phyloP scores from a whole-genome alignment of 2,888 invertebrate genomes.

The Cremastinae sp. region DNA sequence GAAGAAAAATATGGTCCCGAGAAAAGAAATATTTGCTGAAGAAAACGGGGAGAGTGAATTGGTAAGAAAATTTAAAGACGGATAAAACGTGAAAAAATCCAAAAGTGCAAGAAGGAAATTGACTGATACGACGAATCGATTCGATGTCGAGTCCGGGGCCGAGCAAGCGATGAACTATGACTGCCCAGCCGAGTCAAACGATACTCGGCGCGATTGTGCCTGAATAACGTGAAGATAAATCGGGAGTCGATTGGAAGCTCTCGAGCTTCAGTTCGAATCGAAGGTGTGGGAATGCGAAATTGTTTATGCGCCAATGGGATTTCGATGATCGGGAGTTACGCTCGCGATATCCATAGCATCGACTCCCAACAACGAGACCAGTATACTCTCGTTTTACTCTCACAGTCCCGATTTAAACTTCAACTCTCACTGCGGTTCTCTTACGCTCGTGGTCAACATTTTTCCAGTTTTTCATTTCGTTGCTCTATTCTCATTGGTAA shows the following conservation, averaged over 20 bases:
- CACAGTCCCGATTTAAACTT: conserved; percentile 37
- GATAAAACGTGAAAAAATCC: no score
- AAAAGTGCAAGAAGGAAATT: neutral
- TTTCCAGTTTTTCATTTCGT: neutral
- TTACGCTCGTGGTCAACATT: conserved; percentile 12
- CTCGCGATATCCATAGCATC: conserved; percentile 29
- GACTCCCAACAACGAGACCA: conserved; percentile 17
- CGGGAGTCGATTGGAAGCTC: conserved; percentile 32
- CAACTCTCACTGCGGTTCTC: conserved; percentile 22
- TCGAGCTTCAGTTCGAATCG: neutral
- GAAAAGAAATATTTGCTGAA: no score
- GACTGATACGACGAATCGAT: neutral
- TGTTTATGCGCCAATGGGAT: conserved; percentile 47
- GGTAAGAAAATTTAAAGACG: no score
- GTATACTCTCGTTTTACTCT: conserved; percentile 22
- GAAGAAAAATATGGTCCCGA: no score
- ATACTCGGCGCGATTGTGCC: neutral
- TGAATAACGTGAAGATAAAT: conserved; percentile 21
- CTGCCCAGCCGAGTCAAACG: neutral
- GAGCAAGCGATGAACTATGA: conserved; percentile 17
- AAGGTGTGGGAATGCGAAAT: conserved; percentile 44
- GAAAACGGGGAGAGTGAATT: no score
- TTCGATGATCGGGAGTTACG: conserved; percentile 36
- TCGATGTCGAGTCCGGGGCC: neutral
- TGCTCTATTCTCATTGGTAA: neutral